These are phyloP conservation scores for Cassiopea xamachana DNA, from an alignment of 30 jellyfish, hydroid and myxozoan species.

Conservation along the genomic window DNA sequence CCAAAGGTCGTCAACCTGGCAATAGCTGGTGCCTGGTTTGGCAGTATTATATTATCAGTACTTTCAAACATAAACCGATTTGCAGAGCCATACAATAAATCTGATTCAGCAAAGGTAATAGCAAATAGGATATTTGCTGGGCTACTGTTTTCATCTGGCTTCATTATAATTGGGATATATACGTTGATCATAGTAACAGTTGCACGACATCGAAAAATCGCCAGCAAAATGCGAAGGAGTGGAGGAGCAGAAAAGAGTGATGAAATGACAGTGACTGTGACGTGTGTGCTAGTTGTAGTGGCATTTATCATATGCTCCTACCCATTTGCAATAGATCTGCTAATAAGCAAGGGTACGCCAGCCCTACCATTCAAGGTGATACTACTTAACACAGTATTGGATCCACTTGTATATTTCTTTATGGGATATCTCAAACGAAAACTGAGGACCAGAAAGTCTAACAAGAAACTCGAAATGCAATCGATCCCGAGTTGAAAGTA, in stretches of 20 bases:
- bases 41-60: constrained; percentile 25
- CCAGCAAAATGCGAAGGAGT: background rate
- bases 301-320: constrained; percentile 42
- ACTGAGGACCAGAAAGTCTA: background rate
- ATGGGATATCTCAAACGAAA: constrained; percentile 7
- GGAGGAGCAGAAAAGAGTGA: constrained; percentile 4
- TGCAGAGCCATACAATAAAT: background rate
- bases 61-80: constrained; percentile 16
- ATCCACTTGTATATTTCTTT: constrained; percentile 33
- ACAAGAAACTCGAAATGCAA: background rate
- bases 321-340: constrained; percentile 12
- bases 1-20: constrained; percentile 1
- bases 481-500: background rate
- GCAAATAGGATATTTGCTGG: constrained; percentile 6
- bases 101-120: background rate
- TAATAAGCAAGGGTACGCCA: background rate
- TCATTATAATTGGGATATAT: constrained; percentile 10
- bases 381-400: constrained; percentile 28
- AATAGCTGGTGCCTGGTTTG: constrained; percentile 56
- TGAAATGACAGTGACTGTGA: constrained; percentile 24
- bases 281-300: constrained; percentile 28
- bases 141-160: constrained; percentile 9
- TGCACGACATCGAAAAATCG: background rate
- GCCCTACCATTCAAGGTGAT: constrained; percentile 8
- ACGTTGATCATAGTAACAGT: constrained; percentile 10